Evolutionary conservation across 2,888 invertebrate species (phyloP).

Genomic region (Ypsolopha sequella): DNA sequence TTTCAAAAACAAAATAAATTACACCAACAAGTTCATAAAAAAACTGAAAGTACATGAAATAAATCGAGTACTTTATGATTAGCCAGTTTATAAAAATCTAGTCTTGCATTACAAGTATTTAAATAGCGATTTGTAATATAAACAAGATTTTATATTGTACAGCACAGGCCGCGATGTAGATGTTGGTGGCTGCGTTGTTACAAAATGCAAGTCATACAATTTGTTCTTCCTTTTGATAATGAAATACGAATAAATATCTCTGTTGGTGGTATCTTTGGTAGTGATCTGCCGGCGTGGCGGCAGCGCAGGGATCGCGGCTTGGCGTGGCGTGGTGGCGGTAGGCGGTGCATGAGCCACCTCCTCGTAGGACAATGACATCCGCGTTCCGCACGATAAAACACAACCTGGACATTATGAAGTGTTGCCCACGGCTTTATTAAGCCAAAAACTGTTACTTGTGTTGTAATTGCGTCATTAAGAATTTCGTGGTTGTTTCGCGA

Average conservation of each 20-base stretch:
- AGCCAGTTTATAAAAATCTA: no score
- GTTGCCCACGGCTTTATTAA: slow-evolving; percentile 36
- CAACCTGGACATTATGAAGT: slow-evolving; percentile 56
- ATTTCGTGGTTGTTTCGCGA: slow-evolving; percentile 32
- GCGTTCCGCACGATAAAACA: slow-evolving; percentile 64
- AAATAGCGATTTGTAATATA: no score
- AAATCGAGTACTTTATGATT: no score
- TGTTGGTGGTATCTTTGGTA: slow-evolving; percentile 1
- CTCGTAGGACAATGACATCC: slow-evolving; percentile 65
- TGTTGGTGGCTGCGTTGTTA: background rate
- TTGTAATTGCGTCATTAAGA: slow-evolving; percentile 45
- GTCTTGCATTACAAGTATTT: no score
- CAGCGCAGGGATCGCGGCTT: no score
- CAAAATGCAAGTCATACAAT: slow-evolving; percentile 3
- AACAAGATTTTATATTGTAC: no score
- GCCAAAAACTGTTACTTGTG: slow-evolving; percentile 37
- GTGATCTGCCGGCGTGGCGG: background rate
- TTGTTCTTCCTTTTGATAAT: slow-evolving; percentile 1
- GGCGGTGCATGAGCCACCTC: slow-evolving; percentile 35
- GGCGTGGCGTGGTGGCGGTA: no score
- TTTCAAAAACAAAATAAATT: no score
- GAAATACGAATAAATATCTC: no score
- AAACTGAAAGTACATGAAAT: no score
- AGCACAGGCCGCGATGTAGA: background rate
- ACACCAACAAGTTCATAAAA: no score